Percentiles rank a stretch among this genome's conserved stretches.
Evolutionary conservation across 2,888 invertebrate species (phyloP).

Genomic region (Toxonevra muliebris): DNA sequence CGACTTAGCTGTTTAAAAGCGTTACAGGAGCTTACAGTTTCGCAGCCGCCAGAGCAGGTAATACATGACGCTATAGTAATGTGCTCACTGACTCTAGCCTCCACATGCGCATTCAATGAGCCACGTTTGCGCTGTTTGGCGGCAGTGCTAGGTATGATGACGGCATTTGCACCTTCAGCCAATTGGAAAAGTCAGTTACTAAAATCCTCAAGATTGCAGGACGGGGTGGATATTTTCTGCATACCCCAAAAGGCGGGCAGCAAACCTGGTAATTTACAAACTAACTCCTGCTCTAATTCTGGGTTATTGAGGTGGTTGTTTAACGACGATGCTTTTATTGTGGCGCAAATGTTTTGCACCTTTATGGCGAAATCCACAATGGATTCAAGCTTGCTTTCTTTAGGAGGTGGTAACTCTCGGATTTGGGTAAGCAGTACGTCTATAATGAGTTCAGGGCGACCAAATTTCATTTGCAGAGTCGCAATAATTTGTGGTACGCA

Average conservation of each 20-base stretch:
- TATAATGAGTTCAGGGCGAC: conserved; percentile 32
- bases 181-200: conserved; percentile 30
- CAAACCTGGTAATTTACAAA: conserved; percentile 16
- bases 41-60: conserved; percentile 26
- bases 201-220: conserved; percentile 19
- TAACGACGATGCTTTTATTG: conserved; percentile 27
- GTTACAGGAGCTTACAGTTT: conserved; percentile 21
- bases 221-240: conserved; percentile 28
- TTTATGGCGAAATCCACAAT: conserved; percentile 34
- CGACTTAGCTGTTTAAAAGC: conserved; percentile 19
- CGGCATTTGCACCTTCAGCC: conserved; percentile 29
- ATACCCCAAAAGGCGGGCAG: conserved; percentile 32
- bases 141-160: conserved; percentile 20
- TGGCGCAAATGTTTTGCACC: conserved; percentile 37
- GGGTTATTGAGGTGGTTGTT: background rate
- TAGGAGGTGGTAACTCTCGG: conserved; percentile 24
- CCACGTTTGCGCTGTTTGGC: conserved; percentile 13
- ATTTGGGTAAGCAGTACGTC: conserved; percentile 25
- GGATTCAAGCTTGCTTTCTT: conserved; percentile 27
- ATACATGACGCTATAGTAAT: conserved; percentile 18
- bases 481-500: conserved; percentile 25
- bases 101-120: conserved; percentile 27
- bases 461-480: conserved; percentile 30
- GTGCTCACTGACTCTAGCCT: too few relatives aligned
- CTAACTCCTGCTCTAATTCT: conserved; percentile 19